These are phyloP conservation scores for Salarias fasciatus DNA, from an alignment of 2,797 vertebrate genomes.

Conservation along the genomic window DNA sequence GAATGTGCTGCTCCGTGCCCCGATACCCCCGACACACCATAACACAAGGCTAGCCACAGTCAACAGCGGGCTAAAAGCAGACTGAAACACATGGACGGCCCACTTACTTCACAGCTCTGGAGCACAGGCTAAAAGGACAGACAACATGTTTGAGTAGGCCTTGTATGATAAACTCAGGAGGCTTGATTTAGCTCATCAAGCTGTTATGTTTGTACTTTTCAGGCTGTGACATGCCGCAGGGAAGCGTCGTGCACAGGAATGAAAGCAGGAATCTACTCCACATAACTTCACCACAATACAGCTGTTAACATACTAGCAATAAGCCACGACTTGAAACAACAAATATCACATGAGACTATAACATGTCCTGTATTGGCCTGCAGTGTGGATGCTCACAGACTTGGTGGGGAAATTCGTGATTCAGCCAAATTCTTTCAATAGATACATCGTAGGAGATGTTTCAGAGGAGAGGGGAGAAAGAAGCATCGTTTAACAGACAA, in stretches of 20 bases:
- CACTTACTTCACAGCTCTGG: slow-evolving; percentile 38
- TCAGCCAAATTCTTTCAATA: background rate
- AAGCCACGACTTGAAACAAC: background rate
- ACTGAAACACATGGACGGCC: slow-evolving; percentile 28
- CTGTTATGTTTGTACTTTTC: slow-evolving; percentile 31
- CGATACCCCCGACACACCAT: slow-evolving; percentile 60
- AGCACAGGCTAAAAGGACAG: slow-evolving; percentile 37
- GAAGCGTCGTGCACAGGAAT: slow-evolving; percentile 5
- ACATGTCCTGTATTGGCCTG: background rate
- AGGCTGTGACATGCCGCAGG: slow-evolving; percentile 18
- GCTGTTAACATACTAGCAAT: background rate
- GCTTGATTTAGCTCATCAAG: slow-evolving; percentile 34
- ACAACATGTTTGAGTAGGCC: slow-evolving; percentile 32
- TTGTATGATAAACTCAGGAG: slow-evolving; percentile 26
- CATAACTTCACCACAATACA: background rate
- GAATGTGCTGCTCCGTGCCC: slow-evolving; percentile 67
- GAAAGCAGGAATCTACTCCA: slow-evolving; percentile 1
- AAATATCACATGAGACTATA: too few species aligned
- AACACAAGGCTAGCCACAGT: slow-evolving; percentile 61
- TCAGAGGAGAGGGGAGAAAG: too few species aligned
- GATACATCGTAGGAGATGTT: too few species aligned
- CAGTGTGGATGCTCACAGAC: background rate
- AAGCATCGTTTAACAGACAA: too few species aligned
- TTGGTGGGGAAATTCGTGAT: slow-evolving; percentile 3
- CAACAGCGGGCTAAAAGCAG: slow-evolving; percentile 56